phyloP scores from a whole-genome alignment of 2,797 vertebrate genomes.

The Alca torda region DNA sequence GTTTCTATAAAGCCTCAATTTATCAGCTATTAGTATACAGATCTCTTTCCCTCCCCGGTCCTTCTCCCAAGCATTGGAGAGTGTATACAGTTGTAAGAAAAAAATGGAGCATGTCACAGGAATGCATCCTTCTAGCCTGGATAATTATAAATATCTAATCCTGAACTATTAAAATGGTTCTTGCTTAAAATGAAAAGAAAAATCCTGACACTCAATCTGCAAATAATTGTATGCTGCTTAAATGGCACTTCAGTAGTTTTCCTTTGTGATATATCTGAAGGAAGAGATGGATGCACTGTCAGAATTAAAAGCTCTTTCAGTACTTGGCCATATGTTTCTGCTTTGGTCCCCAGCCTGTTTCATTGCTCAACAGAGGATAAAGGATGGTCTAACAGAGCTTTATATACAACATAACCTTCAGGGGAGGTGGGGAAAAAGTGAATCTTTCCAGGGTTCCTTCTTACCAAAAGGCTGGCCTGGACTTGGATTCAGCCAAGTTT shows the following conservation, averaged over 20 bases:
- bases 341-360: conserved; percentile 16
- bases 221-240: conserved; percentile 17
- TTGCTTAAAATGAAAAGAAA: conserved; percentile 4
- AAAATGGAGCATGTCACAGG: neutral
- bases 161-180: neutral
- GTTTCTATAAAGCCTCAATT: neutral
- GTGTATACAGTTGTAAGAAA: neutral
- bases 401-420: neutral
- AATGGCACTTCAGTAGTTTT: conserved; percentile 23
- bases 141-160: neutral
- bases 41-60: neutral
- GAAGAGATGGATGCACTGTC: conserved; percentile 37
- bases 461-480: neutral
- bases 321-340: conserved; percentile 41
- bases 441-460: neutral
- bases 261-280: neutral
- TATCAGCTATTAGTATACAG: neutral
- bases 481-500: neutral
- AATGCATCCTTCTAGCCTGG: neutral
- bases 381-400: neutral
- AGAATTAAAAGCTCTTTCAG: conserved; percentile 18
- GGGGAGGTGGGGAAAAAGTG: neutral
- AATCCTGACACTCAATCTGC: neutral
- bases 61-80: neutral
- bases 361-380: neutral